Percentiles rank a stretch among this genome's conserved stretches.
Conservation (phyloP, 2,113 vertebrate species). For the Damaliscus lunatus region DNA sequence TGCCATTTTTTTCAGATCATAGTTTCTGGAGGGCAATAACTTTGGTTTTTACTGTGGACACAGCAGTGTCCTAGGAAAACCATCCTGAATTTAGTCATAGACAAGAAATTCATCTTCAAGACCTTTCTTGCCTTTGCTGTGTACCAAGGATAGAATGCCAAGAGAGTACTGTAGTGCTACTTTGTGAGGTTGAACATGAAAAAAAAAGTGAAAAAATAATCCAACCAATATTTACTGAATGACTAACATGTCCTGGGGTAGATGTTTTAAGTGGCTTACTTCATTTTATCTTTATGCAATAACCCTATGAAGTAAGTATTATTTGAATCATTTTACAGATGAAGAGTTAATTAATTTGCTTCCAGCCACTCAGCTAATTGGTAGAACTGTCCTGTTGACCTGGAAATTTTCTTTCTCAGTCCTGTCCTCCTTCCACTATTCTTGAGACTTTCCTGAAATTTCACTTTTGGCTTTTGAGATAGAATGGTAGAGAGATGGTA, state of each 20-base stretch:
- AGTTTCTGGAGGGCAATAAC: background rate
- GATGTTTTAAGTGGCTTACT: slow-evolving; percentile 1
- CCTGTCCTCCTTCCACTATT: background rate
- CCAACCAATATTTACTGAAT: background rate
- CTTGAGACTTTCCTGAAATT: background rate
- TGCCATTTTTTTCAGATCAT: background rate
- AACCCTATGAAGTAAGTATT: background rate
- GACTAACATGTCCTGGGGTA: background rate
- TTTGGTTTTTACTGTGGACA: background rate
- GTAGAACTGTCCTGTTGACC: background rate
- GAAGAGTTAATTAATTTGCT: background rate
- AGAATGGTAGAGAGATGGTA: background rate
- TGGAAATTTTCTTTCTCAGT: background rate
- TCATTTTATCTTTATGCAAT: background rate
- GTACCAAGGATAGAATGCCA: background rate
- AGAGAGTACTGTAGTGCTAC: background rate
- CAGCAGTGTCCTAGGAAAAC: background rate
- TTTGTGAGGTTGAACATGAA: background rate
- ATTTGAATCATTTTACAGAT: slow-evolving; percentile 9
- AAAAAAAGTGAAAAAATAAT: background rate
- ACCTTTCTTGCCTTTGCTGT: background rate
- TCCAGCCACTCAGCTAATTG: background rate
- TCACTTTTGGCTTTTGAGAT: background rate
- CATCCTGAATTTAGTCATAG: background rate
- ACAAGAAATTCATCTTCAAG: background rate